Percentiles rank a stretch among this genome's conserved stretches.
These are phyloP conservation scores for Polyommatus icarus DNA, from an alignment of 2,888 invertebrate species.

Conservation along the genomic window DNA sequence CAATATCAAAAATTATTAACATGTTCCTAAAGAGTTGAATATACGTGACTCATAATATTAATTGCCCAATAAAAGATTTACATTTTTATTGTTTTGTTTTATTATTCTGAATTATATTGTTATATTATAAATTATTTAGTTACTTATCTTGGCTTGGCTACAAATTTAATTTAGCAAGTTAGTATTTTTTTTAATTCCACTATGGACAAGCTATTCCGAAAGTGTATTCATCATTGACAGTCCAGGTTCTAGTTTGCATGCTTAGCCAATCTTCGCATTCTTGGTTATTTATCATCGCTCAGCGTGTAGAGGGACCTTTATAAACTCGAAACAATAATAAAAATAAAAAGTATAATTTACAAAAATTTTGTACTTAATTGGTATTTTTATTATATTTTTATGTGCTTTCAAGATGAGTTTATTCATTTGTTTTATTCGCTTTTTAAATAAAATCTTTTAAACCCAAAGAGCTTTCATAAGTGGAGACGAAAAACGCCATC, in stretches of 20 bases:
- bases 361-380: too few relatives aligned
- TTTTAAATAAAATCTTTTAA: neutral
- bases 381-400: too few relatives aligned
- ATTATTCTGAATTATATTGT: neutral
- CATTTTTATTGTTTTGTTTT: conserved; percentile 16
- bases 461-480: neutral
- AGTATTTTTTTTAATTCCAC: too few relatives aligned
- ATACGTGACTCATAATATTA: conserved; percentile 17
- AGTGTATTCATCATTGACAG: neutral
- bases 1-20: conserved; percentile 12
- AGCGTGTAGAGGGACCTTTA: too few relatives aligned
- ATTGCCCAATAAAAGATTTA: conserved; percentile 27
- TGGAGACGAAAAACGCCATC: conserved; percentile 39
- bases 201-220: too few relatives aligned
- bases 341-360: too few relatives aligned
- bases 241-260: neutral
- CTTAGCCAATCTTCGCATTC: too few relatives aligned
- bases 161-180: neutral
- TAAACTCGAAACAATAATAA: too few relatives aligned
- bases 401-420: too few relatives aligned
- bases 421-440: neutral
- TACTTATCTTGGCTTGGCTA: neutral
- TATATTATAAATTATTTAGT: neutral
- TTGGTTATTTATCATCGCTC: too few relatives aligned
- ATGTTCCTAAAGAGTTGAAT: neutral